phyloP scores from a whole-genome alignment of 2,113 vertebrate species.

The Miniopterus natalensis region DNA sequence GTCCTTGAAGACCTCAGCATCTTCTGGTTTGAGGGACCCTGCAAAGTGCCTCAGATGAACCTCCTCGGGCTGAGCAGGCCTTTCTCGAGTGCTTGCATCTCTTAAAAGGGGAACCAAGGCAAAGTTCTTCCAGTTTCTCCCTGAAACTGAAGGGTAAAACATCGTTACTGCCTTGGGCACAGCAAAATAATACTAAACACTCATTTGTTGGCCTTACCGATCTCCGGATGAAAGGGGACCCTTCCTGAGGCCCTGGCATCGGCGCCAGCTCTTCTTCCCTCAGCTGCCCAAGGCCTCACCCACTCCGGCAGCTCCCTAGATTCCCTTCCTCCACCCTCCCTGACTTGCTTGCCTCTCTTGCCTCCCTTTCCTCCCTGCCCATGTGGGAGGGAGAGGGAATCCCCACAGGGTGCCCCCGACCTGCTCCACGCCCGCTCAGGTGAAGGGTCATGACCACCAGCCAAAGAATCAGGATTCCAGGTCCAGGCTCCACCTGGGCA shows the following conservation, averaged over 20 bases:
- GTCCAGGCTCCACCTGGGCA: background rate
- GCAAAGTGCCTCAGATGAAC: constrained; percentile 85
- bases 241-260: background rate
- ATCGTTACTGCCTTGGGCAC: background rate
- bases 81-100: constrained; percentile 88
- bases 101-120: constrained; percentile 87
- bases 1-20: constrained; percentile 82
- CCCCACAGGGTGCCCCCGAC: background rate
- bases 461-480: background rate
- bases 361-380: background rate
- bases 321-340: background rate
- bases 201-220: background rate
- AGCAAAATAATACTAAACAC: background rate
- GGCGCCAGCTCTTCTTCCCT: background rate
- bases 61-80: constrained; percentile 83
- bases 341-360: background rate
- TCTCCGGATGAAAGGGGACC: background rate
- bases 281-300: background rate
- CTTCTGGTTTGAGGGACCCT: constrained; percentile 86
- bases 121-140: constrained; percentile 90
- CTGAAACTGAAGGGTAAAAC: constrained; percentile 84
- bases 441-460: background rate
- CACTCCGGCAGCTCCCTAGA: background rate
- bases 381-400: background rate
- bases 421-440: background rate